Percentiles rank a stretch among this genome's conserved stretches.
phyloP scores from a whole-genome alignment of 2,797 vertebrate species.

The Paedocypris micromegethes region DNA sequence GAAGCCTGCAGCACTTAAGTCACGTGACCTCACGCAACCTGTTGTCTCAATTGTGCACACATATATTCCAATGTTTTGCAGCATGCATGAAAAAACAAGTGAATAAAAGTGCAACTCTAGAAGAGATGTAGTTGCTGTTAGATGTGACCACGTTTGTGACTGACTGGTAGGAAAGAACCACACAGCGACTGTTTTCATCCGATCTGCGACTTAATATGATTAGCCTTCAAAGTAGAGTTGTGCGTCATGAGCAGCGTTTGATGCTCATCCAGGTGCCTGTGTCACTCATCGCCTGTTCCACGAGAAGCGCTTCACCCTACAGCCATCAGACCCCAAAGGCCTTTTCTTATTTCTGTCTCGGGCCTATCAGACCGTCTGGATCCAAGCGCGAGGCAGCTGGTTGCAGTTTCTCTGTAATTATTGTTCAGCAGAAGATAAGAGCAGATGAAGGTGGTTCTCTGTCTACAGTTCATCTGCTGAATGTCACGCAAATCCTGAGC shows the following conservation, averaged over 20 bases:
- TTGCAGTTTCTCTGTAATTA: constrained; percentile 49
- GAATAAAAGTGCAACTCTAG: too few relatives aligned
- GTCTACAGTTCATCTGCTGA: constrained; percentile 2
- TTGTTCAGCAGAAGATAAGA: constrained; percentile 35
- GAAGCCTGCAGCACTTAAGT: too few relatives aligned
- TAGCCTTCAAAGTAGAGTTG: constrained; percentile 26
- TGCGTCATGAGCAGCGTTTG: constrained; percentile 42
- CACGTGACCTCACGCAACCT: too few relatives aligned
- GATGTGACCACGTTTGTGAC: not conserved
- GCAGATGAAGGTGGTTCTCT: constrained; percentile 29
- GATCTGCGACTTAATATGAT: constrained; percentile 36
- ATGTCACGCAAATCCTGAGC: constrained; percentile 18
- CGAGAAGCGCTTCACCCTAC: not conserved
- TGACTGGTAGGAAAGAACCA: constrained; percentile 13
- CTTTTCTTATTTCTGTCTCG: constrained; percentile 4
- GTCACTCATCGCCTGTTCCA: not conserved
- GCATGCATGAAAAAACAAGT: too few relatives aligned
- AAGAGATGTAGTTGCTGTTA: too few relatives aligned
- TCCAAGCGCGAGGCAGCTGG: constrained; percentile 37
- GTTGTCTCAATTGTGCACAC: too few relatives aligned
- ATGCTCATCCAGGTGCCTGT: constrained; percentile 29
- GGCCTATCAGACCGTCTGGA: constrained; percentile 1
- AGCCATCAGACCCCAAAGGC: not conserved
- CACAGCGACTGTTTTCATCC: constrained; percentile 49
- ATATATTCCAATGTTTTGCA: too few relatives aligned